Percentiles rank a stretch among this genome's conserved stretches.
Conservation (phyloP, 2,797 vertebrate species). For the Coendou prehensilis region DNA sequence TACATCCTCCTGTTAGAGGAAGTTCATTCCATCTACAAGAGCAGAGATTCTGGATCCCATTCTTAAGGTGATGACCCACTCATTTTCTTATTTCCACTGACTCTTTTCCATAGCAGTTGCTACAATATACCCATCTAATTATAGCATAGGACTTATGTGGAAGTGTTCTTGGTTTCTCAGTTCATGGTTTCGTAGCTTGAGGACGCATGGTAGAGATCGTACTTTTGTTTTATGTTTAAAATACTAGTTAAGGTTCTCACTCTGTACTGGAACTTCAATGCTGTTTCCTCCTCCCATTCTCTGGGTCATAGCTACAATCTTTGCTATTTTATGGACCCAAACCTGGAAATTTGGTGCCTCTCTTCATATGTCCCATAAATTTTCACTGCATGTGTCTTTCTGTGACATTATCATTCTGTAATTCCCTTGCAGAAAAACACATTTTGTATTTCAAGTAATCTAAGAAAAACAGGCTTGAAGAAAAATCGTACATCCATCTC, state of each 20-base stretch:
- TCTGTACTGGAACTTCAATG: not conserved
- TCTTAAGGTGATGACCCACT: not conserved
- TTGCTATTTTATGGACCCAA: not conserved
- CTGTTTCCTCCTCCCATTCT: fast-evolving
- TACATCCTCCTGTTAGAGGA: not conserved
- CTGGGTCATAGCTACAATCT: not conserved
- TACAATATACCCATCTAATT: not conserved
- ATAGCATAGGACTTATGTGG: not conserved
- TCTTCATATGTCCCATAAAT: not conserved
- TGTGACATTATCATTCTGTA: not conserved
- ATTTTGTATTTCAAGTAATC: not conserved
- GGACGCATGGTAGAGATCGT: not conserved
- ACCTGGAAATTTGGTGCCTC: not conserved
- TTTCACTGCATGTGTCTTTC: not conserved
- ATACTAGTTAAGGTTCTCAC: not conserved
- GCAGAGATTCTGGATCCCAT: not conserved
- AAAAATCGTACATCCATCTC: not conserved
- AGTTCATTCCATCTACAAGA: not conserved
- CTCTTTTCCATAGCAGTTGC: not conserved
- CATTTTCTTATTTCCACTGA: not conserved
- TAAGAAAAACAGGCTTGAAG: not conserved
- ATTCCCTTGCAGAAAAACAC: not conserved
- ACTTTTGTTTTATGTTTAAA: not conserved
- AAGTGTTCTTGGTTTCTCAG: not conserved
- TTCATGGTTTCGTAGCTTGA: not conserved